Base-by-base conservation (phyloP, 2,888 invertebrate species). In the Blastobasis lacticolella region DNA sequence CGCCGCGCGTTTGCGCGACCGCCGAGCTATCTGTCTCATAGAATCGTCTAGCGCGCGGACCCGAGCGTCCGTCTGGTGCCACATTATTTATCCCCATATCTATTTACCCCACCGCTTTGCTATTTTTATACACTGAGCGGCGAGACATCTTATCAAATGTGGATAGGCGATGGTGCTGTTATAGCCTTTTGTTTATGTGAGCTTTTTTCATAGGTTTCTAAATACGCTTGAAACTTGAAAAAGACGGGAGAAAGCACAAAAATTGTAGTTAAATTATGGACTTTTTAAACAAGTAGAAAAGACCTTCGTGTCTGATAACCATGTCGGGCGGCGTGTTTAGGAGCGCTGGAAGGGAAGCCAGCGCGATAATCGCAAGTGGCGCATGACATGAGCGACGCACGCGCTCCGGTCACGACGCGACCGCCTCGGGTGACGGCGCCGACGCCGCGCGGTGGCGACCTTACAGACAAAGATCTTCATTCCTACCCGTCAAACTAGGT, bases 341-440 rank as follows among this genome's bases (percentile, higher is more conserved):
- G 44, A 8, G 43, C 38, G 41, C 49, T 41, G 45, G 23, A 46
- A 70, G 67, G 75, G 71, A 75, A 74, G 72, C 70, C 77, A 76
- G 80, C 80, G 77, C 74, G 75, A 80, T 80, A 81, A 83, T 84
- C 75, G 76, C 74, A 78, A 81, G 82, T 81, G 79, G 82, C 78
- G 77, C 83, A 82, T 84, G 81, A 81, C 77, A 79, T 71, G 71
- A 69, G 64, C 67, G 63, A 69, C 73, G 79, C 84, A 81, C 81
- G 82, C 85, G 82, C 79, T 59, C 57, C 68, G 64, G 78, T 83
- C 85, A 87, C 86, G 86, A 85, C 64, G 68, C 54, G 48, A 50
- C 49, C 62, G 69, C 76, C 72, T 60, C 73, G 63, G 75, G 79
- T 78, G 78, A 80, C 75, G 74, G 63, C 63, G 64, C 63, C 57